A percentile compares a stretch with the other conserved stretches of the same genome.
These are phyloP conservation scores for Drosophila hydei DNA, from an alignment of 1,140 invertebrate genomes.

Conservation along the genomic window DNA sequence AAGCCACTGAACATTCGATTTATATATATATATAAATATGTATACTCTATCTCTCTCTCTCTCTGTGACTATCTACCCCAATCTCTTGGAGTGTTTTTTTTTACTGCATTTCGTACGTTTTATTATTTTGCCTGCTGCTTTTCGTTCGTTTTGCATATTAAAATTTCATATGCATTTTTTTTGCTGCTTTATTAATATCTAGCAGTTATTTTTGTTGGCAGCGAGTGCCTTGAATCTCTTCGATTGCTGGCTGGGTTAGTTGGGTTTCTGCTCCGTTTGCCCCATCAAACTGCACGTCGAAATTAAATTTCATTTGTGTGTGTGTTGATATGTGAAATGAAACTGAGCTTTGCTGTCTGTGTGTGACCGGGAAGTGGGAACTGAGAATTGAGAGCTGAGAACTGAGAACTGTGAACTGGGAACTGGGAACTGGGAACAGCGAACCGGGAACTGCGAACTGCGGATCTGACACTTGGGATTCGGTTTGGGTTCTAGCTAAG, in stretches of 20 bases:
- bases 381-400: slow-evolving; percentile 20
- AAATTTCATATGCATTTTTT: slow-evolving; percentile 80
- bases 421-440: slow-evolving; percentile 15
- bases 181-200: slow-evolving; percentile 73
- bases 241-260: slow-evolving; percentile 51
- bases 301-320: slow-evolving; percentile 75
- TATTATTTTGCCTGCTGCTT: slow-evolving; percentile 58
- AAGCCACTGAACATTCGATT: slow-evolving; percentile 60
- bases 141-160: slow-evolving; percentile 78
- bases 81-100: slow-evolving; percentile 44
- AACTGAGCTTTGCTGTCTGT: slow-evolving; percentile 29
- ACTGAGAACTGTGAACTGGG: slow-evolving; percentile 3
- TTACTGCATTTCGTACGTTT: slow-evolving; percentile 38
- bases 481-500: slow-evolving; percentile 58
- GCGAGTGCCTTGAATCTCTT: slow-evolving; percentile 35
- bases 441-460: slow-evolving; percentile 19
- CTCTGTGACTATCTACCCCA: slow-evolving; percentile 6
- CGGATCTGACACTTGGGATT: slow-evolving; percentile 36
- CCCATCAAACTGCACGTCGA: slow-evolving; percentile 74
- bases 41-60: slow-evolving; percentile 28
- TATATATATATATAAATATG: slow-evolving; percentile 35
- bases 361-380: slow-evolving; percentile 6
- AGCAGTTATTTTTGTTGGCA: slow-evolving; percentile 77
- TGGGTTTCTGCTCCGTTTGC: slow-evolving; percentile 74
- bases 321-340: slow-evolving; percentile 33